Conservation (phyloP, 2,888 invertebrate species). For the Sycophila texana region DNA sequence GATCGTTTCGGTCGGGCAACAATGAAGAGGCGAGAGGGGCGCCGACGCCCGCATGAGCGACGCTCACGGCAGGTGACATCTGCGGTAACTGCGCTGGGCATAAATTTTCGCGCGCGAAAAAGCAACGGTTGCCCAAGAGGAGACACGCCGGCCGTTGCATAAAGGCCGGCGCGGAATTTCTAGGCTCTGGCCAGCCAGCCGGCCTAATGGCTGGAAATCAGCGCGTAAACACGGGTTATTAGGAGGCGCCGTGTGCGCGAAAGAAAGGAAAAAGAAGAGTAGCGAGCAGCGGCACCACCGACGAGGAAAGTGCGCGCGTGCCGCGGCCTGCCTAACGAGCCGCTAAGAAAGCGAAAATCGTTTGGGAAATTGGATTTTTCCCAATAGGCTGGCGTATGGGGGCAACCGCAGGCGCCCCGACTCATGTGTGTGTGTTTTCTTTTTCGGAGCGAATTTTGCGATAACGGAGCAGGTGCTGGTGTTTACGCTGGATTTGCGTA, state of each 20-base stretch:
- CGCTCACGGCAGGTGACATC: not conserved
- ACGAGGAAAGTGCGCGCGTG: slow-evolving; percentile 2
- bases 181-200: too few species aligned
- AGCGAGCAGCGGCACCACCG: not conserved
- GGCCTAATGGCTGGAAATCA: slow-evolving; percentile 15
- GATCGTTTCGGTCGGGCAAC: too few species aligned
- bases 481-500: too few species aligned
- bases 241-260: not conserved
- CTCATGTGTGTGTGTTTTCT: too few species aligned
- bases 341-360: too few species aligned
- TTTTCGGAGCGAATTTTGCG: too few species aligned
- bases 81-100: not conserved
- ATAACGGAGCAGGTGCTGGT: too few species aligned
- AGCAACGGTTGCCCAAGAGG: not conserved
- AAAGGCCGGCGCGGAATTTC: too few species aligned
- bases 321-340: not conserved
- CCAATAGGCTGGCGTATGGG: too few species aligned
- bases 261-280: slow-evolving; percentile 1
- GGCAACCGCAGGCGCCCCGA: too few species aligned
- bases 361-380: too few species aligned
- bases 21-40: not conserved
- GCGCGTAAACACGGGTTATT: slow-evolving; percentile 24
- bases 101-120: not conserved
- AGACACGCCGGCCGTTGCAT: not conserved
- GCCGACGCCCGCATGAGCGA: not conserved